These are phyloP conservation scores for Choloepus didactylus DNA, from an alignment of 2,797 vertebrate species.

Conservation along the genomic window DNA sequence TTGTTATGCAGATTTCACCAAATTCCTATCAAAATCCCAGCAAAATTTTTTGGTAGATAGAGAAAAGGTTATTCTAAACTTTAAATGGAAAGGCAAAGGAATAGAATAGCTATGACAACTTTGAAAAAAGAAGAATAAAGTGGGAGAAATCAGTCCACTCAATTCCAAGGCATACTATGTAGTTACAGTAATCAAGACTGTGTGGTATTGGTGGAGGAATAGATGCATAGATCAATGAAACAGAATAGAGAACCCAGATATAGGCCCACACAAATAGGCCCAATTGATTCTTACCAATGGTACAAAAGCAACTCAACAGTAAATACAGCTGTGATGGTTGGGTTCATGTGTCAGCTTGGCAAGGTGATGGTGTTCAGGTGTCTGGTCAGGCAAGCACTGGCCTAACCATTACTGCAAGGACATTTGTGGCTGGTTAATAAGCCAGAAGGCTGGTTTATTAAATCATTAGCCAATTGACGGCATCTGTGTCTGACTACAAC, in stretches of 20 bases:
- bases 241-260: neutral
- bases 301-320: neutral
- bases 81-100: neutral
- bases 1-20: neutral
- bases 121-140: constrained; percentile 8
- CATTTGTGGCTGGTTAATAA: no score
- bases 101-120: neutral
- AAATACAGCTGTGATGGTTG: neutral
- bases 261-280: neutral
- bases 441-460: no score
- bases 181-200: neutral
- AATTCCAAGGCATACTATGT: neutral
- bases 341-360: no score
- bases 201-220: neutral
- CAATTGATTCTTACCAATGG: neutral
- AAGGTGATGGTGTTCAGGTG: no score
- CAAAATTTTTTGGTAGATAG: neutral
- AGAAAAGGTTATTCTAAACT: neutral
- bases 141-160: neutral
- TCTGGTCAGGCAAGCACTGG: no score
- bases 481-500: no score
- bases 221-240: neutral
- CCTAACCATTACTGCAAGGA: no score
- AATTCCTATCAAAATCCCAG: neutral
- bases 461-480: no score